phyloP scores from a whole-genome alignment of 2,888 invertebrate species.

The Caenorhabditis imperialis region DNA sequence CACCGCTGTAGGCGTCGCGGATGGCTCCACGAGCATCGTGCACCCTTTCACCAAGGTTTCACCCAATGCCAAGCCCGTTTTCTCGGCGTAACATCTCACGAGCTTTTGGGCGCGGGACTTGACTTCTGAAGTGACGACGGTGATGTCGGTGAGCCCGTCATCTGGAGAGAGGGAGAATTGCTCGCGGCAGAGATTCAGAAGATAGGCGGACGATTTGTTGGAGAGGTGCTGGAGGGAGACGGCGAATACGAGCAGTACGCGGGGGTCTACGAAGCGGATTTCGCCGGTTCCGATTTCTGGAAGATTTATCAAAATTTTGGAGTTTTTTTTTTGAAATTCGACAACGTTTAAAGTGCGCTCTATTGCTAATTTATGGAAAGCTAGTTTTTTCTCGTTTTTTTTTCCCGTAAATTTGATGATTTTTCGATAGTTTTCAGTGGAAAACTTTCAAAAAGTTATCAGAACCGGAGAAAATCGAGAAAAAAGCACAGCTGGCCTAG shows the following conservation, averaged over 20 bases:
- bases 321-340: no score
- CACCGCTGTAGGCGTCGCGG: conserved; percentile 56
- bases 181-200: conserved; percentile 76
- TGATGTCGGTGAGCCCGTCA: conserved; percentile 28
- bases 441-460: no score
- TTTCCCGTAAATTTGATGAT: no score
- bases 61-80: conserved; percentile 61
- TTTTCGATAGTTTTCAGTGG: no score
- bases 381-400: no score
- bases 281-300: conserved; percentile 53
- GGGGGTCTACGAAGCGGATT: conserved; percentile 49
- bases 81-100: conserved; percentile 62
- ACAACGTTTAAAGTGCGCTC: no score
- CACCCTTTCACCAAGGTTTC: conserved; percentile 62
- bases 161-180: conserved; percentile 66
- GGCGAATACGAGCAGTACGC: conserved; percentile 63
- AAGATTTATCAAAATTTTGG: no score
- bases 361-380: no score
- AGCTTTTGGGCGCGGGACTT: conserved; percentile 62
- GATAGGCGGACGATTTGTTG: conserved; percentile 70
- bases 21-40: conserved; percentile 43
- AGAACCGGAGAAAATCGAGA: no score
- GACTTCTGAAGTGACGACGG: conserved; percentile 42
- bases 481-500: no score
- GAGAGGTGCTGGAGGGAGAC: conserved; percentile 64